Evolutionary conservation across 2,797 vertebrate species (phyloP), one percentile per base, ranked within the genome.

Genomic region (Agapornis canus): DNA sequence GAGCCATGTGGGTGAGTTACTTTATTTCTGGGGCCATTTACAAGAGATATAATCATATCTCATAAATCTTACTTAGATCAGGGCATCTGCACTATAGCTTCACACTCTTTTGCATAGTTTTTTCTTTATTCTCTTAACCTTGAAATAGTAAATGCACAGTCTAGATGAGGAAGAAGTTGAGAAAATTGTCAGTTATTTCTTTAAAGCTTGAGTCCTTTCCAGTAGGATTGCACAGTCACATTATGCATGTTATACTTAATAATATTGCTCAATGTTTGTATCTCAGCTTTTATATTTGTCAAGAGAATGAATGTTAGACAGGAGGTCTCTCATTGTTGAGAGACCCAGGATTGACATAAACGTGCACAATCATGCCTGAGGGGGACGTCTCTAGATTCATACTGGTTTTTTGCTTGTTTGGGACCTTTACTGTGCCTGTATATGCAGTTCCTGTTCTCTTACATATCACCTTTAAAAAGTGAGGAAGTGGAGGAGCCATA

Each of bases 21-120:
- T 90, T 86, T 79, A 63, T 63, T 93, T 79, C 43, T 80, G 59
- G 4, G 10, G 9, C 16, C 60, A 9, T 93, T 90, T 92, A n/a
- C 15, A 52, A 48, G 48, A 77, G 21, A 70, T 39, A 29, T 56
- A 75, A 72, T 87, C 26, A 45, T 47, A 0, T 56, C 26, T 89
- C 11, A 39, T 66, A 29, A 66, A 39, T 73, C 39, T 72, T 69
- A 17, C 26, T 47, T 80, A 39, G 32, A 48, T 56, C 5, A 32
- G 52, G 13, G 18, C 26, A 66, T 64, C 77, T 82, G 8, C 65
- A 17, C 31, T 65, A 3, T 7, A 56, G 42, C 22, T 52, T 79
- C 13, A n/a, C 35, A 23, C 29, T 79, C 7, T 81, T 63, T 81
- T 13, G 8, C 35, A 9, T 71, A 21, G 10, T 85, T 87, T 42